Conservation (phyloP, 1,140 invertebrate genomes). For the Papilio dardanus region DNA sequence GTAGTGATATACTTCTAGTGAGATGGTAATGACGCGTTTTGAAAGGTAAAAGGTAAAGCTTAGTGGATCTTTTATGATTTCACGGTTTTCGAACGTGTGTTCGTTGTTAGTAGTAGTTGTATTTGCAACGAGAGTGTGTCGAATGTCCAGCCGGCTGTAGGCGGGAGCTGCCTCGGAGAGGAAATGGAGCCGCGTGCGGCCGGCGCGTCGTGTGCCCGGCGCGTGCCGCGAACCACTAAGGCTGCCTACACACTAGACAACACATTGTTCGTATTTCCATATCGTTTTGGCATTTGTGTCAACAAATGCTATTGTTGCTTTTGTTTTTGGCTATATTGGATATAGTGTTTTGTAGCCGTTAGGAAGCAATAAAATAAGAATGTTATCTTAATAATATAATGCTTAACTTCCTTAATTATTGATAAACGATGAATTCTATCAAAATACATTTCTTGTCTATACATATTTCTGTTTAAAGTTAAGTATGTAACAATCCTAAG, state of each 20-base stretch:
- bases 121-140: constrained; percentile 41
- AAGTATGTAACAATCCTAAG: constrained; percentile 42
- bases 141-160: constrained; percentile 40
- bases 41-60: background rate
- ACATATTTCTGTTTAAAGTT: background rate
- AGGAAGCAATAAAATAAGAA: background rate
- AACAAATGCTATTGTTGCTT: too few relatives aligned
- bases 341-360: background rate
- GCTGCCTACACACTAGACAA: background rate
- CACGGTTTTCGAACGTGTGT: constrained; percentile 18
- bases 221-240: constrained; percentile 50
- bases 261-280: background rate
- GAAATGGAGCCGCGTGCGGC: constrained; percentile 41
- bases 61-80: constrained; percentile 34
- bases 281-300: background rate
- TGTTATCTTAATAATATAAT: background rate
- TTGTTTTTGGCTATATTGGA: too few relatives aligned
- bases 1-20: background rate
- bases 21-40: constrained; percentile 8
- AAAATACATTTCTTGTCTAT: background rate
- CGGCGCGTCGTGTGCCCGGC: constrained; percentile 60
- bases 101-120: constrained; percentile 16
- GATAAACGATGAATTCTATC: background rate
- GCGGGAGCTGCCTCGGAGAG: constrained; percentile 34
- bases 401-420: background rate